Percentiles rank a stretch among this genome's conserved stretches.
phyloP scores from a whole-genome alignment of 1,140 invertebrate genomes.

The Papilio helenus region DNA sequence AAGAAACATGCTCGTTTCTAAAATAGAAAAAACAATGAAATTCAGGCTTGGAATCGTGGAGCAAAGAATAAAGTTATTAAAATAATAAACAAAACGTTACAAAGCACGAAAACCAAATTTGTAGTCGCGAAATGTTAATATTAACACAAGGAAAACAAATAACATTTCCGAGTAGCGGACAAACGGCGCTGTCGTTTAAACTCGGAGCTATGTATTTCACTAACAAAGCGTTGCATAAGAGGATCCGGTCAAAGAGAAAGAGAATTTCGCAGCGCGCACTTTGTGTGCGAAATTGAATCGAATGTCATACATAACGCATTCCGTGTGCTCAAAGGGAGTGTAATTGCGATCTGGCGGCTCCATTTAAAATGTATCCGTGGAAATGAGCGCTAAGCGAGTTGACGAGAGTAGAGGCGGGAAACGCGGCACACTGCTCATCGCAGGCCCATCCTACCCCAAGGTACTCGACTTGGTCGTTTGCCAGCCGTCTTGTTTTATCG shows the following conservation, averaged over 20 bases:
- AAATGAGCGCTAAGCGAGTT: conserved; percentile 67
- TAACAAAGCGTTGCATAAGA: conserved; percentile 77
- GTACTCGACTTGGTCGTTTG: conserved; percentile 70
- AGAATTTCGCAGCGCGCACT: conserved; percentile 75
- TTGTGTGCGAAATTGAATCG: conserved; percentile 79
- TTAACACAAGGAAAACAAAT: conserved; percentile 32
- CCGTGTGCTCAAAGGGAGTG: conserved; percentile 77
- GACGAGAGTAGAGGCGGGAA: conserved; percentile 52
- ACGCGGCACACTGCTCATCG: conserved; percentile 53
- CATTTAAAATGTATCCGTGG: conserved; percentile 80
- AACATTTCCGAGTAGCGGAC: conserved; percentile 38
- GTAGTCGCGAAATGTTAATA: conserved; percentile 35
- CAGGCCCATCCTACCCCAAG: conserved; percentile 22
- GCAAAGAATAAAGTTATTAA: neutral
- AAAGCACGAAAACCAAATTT: conserved; percentile 37
- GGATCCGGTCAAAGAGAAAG: conserved; percentile 76
- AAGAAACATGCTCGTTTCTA: neutral
- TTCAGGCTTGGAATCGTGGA: neutral
- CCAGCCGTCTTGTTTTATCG: conserved; percentile 79
- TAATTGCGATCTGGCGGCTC: conserved; percentile 77
- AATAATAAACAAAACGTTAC: conserved; percentile 24
- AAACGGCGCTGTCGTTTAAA: conserved; percentile 54
- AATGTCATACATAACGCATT: conserved; percentile 79
- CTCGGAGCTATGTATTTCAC: conserved; percentile 59
- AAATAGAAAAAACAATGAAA: neutral